Conservation (phyloP, 1,140 invertebrate species). For the Orius insidiosus region DNA sequence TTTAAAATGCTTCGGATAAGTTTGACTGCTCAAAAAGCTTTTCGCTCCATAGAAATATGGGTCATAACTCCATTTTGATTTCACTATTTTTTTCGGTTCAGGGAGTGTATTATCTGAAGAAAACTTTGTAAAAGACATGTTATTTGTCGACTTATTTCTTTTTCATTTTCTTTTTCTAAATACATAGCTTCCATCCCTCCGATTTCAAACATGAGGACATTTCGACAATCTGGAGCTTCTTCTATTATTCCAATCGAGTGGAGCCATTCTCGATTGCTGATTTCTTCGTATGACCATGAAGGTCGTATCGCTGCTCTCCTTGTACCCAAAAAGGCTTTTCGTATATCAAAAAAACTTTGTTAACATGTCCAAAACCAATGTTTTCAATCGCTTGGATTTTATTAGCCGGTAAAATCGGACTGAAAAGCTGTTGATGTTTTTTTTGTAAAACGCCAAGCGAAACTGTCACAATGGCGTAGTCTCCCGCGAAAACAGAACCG, state of each 20-base stretch:
- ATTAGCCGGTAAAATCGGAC: constrained; percentile 47
- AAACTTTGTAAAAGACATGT: constrained; percentile 44
- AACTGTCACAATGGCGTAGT: constrained; percentile 66
- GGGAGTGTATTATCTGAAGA: constrained; percentile 46
- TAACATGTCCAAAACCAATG: constrained; percentile 44
- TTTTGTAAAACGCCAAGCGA: constrained; percentile 71
- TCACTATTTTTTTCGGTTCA: constrained; percentile 41
- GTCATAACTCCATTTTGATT: constrained; percentile 29
- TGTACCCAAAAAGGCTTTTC: constrained; percentile 55
- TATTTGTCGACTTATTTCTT: constrained; percentile 21
- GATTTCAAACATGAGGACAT: constrained; percentile 4
- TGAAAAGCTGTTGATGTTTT: constrained; percentile 51
- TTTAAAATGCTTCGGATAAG: constrained; percentile 30
- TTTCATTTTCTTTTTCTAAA: constrained; percentile 50
- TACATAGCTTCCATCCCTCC: constrained; percentile 34
- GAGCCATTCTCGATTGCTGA: constrained; percentile 42
- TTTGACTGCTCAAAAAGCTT: constrained; percentile 47
- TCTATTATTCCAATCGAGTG: constrained; percentile 44
- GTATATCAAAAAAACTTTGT: constrained; percentile 73
- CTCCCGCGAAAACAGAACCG: constrained; percentile 48
- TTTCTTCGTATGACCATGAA: too few species aligned
- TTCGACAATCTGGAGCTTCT: constrained; percentile 40
- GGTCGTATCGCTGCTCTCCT: too few species aligned
- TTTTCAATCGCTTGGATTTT: constrained; percentile 59
- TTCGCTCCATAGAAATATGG: constrained; percentile 31